Conservation (phyloP, 2,888 invertebrate species). For the Lithosia quadra region DNA sequence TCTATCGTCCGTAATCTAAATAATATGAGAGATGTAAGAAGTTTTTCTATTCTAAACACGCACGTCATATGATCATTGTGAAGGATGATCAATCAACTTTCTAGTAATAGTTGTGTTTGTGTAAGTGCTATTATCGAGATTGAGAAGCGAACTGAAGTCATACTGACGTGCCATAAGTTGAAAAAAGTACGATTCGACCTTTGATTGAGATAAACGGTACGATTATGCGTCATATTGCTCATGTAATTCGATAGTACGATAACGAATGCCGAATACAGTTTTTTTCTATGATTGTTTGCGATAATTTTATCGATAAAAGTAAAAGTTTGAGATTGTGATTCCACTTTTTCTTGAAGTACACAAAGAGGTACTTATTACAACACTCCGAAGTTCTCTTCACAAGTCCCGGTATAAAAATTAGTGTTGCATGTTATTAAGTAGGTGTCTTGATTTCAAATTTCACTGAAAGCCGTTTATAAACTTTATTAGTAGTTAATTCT, state of each 20-base stretch:
- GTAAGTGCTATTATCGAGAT: conserved; percentile 43
- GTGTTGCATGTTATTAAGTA: no score
- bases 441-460: not conserved
- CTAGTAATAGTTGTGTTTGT: conserved; percentile 46
- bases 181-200: conserved; percentile 40
- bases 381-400: not conserved
- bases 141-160: conserved; percentile 1
- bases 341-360: not conserved
- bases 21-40: conserved; percentile 31
- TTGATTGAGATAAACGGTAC: conserved; percentile 49
- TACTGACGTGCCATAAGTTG: not conserved
- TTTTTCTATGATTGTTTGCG: conserved; percentile 1
- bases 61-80: conserved; percentile 48
- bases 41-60: conserved; percentile 30
- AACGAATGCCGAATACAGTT: not conserved
- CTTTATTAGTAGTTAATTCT: no score
- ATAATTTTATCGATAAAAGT: conserved; percentile 2
- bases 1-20: conserved; percentile 35
- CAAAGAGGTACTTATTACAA: not conserved
- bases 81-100: conserved; percentile 51
- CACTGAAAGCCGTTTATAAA: not conserved
- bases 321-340: not conserved
- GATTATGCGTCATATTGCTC: conserved; percentile 42
- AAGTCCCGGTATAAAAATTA: not conserved
- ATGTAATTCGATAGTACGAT: conserved; percentile 13